Percentiles rank a stretch among this genome's conserved stretches.
Conservation (phyloP, 2,888 invertebrate genomes). For the Camptogramma bilineatum region DNA sequence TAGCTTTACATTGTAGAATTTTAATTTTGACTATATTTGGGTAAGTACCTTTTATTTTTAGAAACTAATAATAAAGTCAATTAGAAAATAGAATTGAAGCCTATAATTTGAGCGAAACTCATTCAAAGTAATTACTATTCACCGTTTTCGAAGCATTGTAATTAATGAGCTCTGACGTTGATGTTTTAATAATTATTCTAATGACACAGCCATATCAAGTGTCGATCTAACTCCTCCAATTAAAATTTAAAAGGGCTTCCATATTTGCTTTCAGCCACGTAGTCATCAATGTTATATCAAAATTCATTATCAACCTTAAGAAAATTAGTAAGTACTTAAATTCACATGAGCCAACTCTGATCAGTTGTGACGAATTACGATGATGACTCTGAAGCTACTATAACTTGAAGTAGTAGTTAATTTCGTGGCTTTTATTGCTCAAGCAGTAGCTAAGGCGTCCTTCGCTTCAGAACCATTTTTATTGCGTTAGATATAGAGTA, state of each 20-base stretch:
- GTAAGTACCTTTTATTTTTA: neutral
- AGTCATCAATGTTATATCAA: neutral
- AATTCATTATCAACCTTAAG: neutral
- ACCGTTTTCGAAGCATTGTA: constrained; percentile 11
- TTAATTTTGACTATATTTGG: no score
- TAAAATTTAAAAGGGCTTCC: constrained; percentile 49
- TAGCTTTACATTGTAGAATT: no score
- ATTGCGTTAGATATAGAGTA: no score
- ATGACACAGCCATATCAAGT: constrained; percentile 31
- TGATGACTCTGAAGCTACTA: no score
- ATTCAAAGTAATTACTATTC: constrained; percentile 5
- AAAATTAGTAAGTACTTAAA: neutral
- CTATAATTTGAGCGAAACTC: constrained; percentile 5
- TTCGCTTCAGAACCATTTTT: no score
- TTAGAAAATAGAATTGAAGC: neutral
- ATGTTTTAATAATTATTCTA: constrained; percentile 28
- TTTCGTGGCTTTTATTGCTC: no score
- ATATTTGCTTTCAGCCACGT: constrained; percentile 15
- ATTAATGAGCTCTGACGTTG: constrained; percentile 17
- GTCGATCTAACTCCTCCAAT: constrained; percentile 49
- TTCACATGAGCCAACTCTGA: neutral
- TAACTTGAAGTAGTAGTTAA: no score
- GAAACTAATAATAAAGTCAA: neutral
- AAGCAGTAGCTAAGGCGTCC: no score
- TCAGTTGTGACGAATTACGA: no score